Conservation (phyloP, 1,140 invertebrate genomes). For the Aphidius gifuensis region DNA sequence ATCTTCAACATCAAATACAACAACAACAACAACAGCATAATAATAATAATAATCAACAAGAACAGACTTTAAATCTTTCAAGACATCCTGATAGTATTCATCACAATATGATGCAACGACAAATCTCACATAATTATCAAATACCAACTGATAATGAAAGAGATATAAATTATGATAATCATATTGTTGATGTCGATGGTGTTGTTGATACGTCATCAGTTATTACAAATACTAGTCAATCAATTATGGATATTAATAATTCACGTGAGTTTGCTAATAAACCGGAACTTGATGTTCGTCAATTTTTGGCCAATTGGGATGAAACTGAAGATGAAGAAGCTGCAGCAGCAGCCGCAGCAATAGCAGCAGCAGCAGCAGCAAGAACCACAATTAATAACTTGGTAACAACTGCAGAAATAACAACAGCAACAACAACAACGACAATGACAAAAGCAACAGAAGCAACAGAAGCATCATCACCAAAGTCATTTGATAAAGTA, state of each 20-base stretch:
- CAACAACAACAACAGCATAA: neutral
- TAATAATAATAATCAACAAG: slow-evolving; percentile 25
- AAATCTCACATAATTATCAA: slow-evolving; percentile 10
- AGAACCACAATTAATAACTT: too few relatives aligned
- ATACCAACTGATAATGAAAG: slow-evolving; percentile 2
- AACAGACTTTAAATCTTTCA: slow-evolving; percentile 26
- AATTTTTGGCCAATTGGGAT: slow-evolving; percentile 54
- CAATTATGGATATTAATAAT: slow-evolving; percentile 22
- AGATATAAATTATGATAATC: slow-evolving; percentile 9
- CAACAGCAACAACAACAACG: too few relatives aligned
- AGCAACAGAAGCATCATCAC: too few relatives aligned
- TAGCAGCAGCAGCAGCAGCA: slow-evolving; percentile 26
- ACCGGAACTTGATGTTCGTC: slow-evolving; percentile 50
- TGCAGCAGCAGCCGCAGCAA: slow-evolving; percentile 12
- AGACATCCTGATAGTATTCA: slow-evolving; percentile 14
- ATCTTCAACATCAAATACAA: too few relatives aligned
- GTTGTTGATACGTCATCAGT: slow-evolving; percentile 7
- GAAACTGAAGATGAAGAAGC: slow-evolving; percentile 51
- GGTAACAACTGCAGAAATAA: too few relatives aligned
- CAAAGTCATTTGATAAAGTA: too few relatives aligned
- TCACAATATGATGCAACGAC: neutral
- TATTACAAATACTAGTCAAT: slow-evolving; percentile 13
- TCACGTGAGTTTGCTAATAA: slow-evolving; percentile 47
- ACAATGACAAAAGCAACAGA: too few relatives aligned
- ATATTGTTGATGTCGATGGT: slow-evolving; percentile 21